Evolutionary conservation across 2,113 vertebrate species (phyloP), one percentile per base, ranked within the genome.

Genomic region (Sorex araneus): DNA sequence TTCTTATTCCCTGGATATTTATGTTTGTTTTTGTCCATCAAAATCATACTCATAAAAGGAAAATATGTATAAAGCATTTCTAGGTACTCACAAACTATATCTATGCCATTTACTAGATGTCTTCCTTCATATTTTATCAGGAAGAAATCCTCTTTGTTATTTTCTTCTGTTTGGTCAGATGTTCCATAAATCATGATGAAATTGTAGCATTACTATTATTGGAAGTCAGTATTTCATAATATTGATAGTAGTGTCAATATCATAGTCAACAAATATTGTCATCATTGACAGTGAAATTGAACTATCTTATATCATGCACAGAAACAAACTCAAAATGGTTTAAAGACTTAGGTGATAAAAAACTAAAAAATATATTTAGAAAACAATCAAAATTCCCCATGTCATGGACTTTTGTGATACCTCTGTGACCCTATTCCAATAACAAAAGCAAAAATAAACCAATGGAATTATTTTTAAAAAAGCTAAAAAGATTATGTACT

Each of bases 51-150:
- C 67, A 18, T 12, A 71, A 94, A 67, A 73, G 15, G 5, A 47
- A 67, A 94, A 75, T 0, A 28, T 74, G 28, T 77, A 30, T 16
- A 32, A 79, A 70, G 27, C 0, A 66, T 78, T 70, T 67, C 2
- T 40, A 64, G 0, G 0, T 60, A 63, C 15, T 60, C 8, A 76
- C 6, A 13, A 11, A 0, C 3, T 57, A 4, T 50, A 18, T 9
- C 30, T 28, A n/a, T 13, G 7, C 15, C 25, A 6, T 79, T 76
- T 54, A 4, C 36, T 75, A 60, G 2, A 15, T 67, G 19, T 2
- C 34, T 60, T 36, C 71, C 21, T 21, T 76, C 18, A n/a, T 16
- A 13, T 78, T 34, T 79, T 28, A 45, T 66, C 43, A 30, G 10
- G 45, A 54, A 67, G 21, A 5, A 21, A 63, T 47, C 2, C 16